Evolutionary conservation across 2,888 invertebrate species (phyloP).

Genomic region (Busseola fusca): DNA sequence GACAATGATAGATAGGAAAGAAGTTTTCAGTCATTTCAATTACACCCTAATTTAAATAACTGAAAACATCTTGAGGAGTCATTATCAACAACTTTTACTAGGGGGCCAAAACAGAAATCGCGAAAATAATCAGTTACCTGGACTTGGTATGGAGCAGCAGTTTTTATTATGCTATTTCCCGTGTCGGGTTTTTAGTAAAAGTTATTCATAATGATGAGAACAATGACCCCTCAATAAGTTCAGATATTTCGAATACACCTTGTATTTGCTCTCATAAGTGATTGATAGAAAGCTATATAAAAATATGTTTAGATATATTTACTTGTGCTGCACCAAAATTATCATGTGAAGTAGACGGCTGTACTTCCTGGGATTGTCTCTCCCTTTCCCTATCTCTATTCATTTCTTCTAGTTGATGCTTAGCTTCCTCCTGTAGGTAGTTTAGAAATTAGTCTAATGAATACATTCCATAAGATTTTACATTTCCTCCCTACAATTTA

Average conservation of each 20-base stretch:
- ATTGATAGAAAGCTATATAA: background rate
- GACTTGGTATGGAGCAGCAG: background rate
- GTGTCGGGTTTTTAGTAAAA: background rate
- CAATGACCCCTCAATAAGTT: background rate
- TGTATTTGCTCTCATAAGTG: background rate
- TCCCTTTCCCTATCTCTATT: constrained; percentile 78
- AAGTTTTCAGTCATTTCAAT: too few relatives aligned
- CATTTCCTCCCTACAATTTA: background rate
- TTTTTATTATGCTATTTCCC: background rate
- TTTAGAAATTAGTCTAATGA: background rate
- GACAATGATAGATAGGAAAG: background rate
- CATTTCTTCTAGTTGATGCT: constrained; percentile 86
- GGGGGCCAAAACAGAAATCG: rapidly evolving
- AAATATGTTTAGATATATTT: constrained; percentile 32
- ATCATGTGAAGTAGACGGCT: constrained; percentile 81
- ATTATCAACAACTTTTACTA: background rate
- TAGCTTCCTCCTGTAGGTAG: constrained; percentile 83
- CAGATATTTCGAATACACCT: background rate
- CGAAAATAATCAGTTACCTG: background rate
- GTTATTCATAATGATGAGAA: background rate
- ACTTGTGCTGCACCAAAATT: constrained; percentile 80
- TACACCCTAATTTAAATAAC: too few relatives aligned
- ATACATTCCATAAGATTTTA: background rate
- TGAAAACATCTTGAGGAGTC: background rate
- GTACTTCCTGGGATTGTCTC: constrained; percentile 79